Conservation (phyloP, 2,888 invertebrate species). For the Plebejus melissa region DNA sequence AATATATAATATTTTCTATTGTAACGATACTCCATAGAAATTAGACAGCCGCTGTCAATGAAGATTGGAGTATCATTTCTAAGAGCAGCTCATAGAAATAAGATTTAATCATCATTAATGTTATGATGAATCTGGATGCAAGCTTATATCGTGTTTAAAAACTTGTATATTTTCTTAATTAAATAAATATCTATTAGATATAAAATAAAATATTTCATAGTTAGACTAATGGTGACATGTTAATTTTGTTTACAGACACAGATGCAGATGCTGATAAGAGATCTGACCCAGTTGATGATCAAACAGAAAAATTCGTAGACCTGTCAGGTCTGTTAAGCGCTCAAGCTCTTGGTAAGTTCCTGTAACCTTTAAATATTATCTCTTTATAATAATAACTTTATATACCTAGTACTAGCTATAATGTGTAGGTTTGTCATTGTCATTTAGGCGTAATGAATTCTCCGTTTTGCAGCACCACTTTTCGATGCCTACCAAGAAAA, state of each 20-base stretch:
- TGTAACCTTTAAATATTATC: not conserved
- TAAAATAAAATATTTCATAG: too few species aligned
- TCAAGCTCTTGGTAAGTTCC: constrained; percentile 79
- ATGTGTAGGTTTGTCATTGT: constrained; percentile 1
- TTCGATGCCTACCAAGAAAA: constrained; percentile 89
- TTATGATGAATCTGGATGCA: too few species aligned
- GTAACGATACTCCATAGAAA: too few species aligned
- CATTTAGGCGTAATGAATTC: not conserved
- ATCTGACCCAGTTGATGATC: constrained; percentile 43
- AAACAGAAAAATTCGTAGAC: constrained; percentile 60
- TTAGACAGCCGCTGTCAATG: too few species aligned
- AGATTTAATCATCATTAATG: too few species aligned
- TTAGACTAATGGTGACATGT: too few species aligned
- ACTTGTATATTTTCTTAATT: constrained; percentile 3
- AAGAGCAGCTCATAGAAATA: too few species aligned
- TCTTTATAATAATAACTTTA: too few species aligned
- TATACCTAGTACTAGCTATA: too few species aligned
- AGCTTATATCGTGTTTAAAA: not conserved
- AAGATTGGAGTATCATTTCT: too few species aligned
- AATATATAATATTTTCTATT: not conserved
- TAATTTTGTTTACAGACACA: constrained; percentile 30
- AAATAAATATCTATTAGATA: constrained; percentile 29
- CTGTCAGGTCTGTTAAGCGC: constrained; percentile 78
- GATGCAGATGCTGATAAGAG: constrained; percentile 47
- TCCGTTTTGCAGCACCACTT: constrained; percentile 76